These are phyloP conservation scores for Dugesia japonica DNA, from an alignment of 2,888 invertebrate species.

Conservation along the genomic window DNA sequence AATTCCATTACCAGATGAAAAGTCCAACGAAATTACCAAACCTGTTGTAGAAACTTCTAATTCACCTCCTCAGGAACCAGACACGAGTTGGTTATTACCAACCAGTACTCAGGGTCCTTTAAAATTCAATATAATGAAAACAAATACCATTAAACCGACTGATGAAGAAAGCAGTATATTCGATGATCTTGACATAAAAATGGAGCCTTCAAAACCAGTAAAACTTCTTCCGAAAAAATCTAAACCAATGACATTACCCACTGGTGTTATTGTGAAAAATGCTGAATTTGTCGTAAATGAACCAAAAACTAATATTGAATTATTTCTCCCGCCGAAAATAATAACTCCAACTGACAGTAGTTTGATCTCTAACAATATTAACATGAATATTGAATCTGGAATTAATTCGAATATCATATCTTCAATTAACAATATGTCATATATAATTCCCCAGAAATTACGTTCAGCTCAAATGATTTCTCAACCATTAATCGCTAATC, in stretches of 20 bases:
- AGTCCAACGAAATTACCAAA: no score
- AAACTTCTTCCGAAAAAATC: neutral
- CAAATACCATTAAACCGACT: no score
- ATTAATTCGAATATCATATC: no score
- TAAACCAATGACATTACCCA: slow-evolving; percentile 21
- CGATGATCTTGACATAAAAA: no score
- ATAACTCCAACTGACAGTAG: no score
- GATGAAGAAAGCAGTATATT: no score
- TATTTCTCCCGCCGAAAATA: slow-evolving; percentile 17
- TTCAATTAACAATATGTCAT: neutral
- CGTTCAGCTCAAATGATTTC: slow-evolving; percentile 28
- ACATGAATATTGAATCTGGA: no score
- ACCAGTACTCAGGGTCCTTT: no score
- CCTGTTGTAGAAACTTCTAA: neutral
- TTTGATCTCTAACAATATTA: neutral
- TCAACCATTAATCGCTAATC: slow-evolving; percentile 26
- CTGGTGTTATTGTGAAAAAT: slow-evolving; percentile 3
- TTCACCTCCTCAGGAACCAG: neutral
- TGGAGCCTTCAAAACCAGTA: no score
- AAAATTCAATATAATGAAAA: no score
- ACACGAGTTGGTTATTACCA: neutral
- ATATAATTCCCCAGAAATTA: slow-evolving; percentile 23
- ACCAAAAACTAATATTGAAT: neutral
- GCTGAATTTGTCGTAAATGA: neutral
- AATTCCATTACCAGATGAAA: neutral